A percentile compares a stretch with the other conserved stretches of the same genome.
phyloP scores from a whole-genome alignment of 2,888 invertebrate species.

The Latrodectus elegans region DNA sequence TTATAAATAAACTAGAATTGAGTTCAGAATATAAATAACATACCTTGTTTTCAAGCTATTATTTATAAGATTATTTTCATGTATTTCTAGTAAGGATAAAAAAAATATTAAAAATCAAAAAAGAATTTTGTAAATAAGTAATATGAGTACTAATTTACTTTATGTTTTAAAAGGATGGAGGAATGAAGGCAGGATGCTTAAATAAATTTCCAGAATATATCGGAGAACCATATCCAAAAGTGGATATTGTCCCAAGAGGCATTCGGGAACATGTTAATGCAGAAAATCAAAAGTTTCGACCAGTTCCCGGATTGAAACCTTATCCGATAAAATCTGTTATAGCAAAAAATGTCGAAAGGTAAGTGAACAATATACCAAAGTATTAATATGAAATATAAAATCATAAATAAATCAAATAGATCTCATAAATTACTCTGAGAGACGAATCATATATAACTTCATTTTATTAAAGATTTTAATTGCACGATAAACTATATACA shows the following conservation, averaged over 20 bases:
- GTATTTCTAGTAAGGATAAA: neutral
- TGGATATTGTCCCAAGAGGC: constrained; percentile 10
- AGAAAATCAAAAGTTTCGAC: constrained; percentile 41
- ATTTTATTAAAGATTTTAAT: too few species aligned
- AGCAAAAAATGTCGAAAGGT: constrained; percentile 48
- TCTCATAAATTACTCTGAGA: too few species aligned
- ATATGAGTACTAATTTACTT: neutral
- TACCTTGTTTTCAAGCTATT: neutral
- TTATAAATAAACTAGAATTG: neutral
- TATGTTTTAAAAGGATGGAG: constrained; percentile 48
- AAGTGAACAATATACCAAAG: neutral
- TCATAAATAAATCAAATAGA: too few species aligned
- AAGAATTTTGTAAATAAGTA: neutral
- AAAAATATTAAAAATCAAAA: neutral
- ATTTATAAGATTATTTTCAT: neutral
- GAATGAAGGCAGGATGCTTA: constrained; percentile 64
- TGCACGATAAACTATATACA: too few species aligned
- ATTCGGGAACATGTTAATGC: constrained; percentile 3
- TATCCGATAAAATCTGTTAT: constrained; percentile 52
- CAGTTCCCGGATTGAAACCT: constrained; percentile 45
- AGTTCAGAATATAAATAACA: neutral
- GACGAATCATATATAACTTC: too few species aligned
- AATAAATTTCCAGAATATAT: constrained; percentile 35
- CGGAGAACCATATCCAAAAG: constrained; percentile 12
- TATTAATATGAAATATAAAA: too few species aligned